These are phyloP conservation scores for Eristalis arbustorum DNA, from an alignment of 2,888 invertebrate species.

Conservation along the genomic window DNA sequence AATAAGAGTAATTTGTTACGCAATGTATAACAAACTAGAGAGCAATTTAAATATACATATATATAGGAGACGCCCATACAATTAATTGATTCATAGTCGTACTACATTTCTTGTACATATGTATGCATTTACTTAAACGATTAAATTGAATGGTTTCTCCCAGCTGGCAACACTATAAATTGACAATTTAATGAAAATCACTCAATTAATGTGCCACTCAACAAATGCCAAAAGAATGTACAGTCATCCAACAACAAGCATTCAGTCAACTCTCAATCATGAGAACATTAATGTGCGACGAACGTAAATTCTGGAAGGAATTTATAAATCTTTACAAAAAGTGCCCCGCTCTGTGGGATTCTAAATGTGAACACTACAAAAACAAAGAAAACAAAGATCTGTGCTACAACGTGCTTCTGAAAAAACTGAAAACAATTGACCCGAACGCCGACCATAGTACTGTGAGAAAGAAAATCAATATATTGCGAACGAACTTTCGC, in stretches of 20 bases:
- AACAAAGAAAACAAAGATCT: background rate
- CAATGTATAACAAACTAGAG: too few relatives aligned
- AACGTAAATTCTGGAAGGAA: background rate
- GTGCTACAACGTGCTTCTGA: background rate
- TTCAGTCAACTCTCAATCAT: slow-evolving; percentile 20
- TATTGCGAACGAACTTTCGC: background rate
- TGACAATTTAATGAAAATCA: background rate
- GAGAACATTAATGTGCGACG: background rate
- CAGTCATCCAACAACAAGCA: slow-evolving; percentile 11
- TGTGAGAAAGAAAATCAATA: background rate
- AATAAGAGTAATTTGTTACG: too few relatives aligned
- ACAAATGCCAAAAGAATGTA: slow-evolving; percentile 9
- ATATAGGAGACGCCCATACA: too few relatives aligned
- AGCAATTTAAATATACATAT: too few relatives aligned
- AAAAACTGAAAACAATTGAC: background rate
- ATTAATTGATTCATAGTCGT: too few relatives aligned
- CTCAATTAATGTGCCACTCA: background rate
- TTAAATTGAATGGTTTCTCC: too few relatives aligned
- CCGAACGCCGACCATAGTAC: background rate
- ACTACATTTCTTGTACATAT: too few relatives aligned
- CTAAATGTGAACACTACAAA: background rate
- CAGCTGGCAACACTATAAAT: background rate
- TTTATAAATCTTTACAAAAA: background rate
- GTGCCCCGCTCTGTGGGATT: background rate
- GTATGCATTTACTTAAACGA: too few relatives aligned